A percentile compares a stretch with the other conserved stretches of the same genome.
Evolutionary conservation across 2,113 vertebrate species (phyloP).

Genomic region (Thymallus thymallus): DNA sequence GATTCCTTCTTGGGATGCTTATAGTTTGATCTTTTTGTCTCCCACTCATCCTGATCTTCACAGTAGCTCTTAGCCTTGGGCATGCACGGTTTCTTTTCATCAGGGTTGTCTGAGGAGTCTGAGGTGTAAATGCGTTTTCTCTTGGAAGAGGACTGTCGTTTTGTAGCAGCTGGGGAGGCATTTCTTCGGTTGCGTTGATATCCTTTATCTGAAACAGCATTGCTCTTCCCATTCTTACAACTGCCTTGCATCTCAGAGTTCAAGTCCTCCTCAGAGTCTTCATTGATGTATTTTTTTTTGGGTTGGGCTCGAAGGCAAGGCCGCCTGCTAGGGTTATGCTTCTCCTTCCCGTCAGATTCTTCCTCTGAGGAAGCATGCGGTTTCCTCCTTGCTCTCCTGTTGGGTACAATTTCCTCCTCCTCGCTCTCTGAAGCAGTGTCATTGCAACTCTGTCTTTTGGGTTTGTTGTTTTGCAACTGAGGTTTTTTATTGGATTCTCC

Average conservation of each 20-base stretch:
- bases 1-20: constrained; percentile 43
- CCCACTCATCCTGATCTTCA: background rate
- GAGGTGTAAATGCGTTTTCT: constrained; percentile 69
- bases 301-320: constrained; percentile 56
- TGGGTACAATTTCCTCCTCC: constrained; percentile 47
- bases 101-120: constrained; percentile 63
- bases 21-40: constrained; percentile 5
- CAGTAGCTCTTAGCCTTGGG: constrained; percentile 45
- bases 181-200: constrained; percentile 23
- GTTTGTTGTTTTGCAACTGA: constrained; percentile 39
- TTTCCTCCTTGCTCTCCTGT: constrained; percentile 57
- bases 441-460: constrained; percentile 34
- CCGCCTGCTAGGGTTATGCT: constrained; percentile 33
- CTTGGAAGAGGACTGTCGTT: constrained; percentile 51
- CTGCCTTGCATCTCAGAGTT: constrained; percentile 31
- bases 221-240: constrained; percentile 45
- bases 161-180: constrained; percentile 24
- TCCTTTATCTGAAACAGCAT: constrained; percentile 1
- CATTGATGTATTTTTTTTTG: constrained; percentile 71
- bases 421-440: constrained; percentile 52
- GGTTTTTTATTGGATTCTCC: constrained; percentile 30
- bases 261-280: constrained; percentile 68
- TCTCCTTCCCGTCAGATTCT: constrained; percentile 43
- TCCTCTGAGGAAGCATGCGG: constrained; percentile 62
- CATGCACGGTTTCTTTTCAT: constrained; percentile 10